Percentiles rank a stretch among this genome's conserved stretches.
Evolutionary conservation across 2,888 invertebrate genomes (phyloP).

Genomic region (Callyntrura guangdongensis): DNA sequence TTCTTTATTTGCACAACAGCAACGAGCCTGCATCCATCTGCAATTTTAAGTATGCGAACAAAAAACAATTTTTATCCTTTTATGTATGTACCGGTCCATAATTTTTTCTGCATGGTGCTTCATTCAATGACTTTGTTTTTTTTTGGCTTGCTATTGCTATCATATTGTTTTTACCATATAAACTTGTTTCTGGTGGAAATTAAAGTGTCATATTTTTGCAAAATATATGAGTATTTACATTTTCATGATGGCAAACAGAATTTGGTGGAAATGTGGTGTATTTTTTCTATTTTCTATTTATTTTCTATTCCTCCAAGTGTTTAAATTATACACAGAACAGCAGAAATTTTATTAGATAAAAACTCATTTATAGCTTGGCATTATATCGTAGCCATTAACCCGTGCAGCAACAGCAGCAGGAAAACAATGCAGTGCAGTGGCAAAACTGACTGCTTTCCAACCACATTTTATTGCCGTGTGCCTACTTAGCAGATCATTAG

Average conservation of each 20-base stretch:
- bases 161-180: background rate
- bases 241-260: no score
- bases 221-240: background rate
- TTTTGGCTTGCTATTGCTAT: slow-evolving; percentile 14
- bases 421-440: background rate
- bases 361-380: background rate
- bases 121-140: slow-evolving; percentile 26
- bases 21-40: background rate
- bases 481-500: slow-evolving; percentile 56
- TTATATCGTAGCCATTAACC: background rate
- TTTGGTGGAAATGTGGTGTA: background rate
- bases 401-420: background rate
- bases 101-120: slow-evolving; percentile 20
- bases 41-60: background rate
- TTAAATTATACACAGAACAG: background rate
- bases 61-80: background rate
- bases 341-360: background rate
- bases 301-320: background rate
- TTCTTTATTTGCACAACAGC: background rate
- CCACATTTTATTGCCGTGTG: background rate
- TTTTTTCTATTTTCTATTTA: background rate
- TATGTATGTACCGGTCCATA: background rate
- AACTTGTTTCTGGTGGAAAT: slow-evolving; percentile 22
- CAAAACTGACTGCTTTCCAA: background rate
- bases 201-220: slow-evolving; percentile 22